Conservation (phyloP, 92 coral and sea anemone species). For the Zoanthus solanderi region DNA sequence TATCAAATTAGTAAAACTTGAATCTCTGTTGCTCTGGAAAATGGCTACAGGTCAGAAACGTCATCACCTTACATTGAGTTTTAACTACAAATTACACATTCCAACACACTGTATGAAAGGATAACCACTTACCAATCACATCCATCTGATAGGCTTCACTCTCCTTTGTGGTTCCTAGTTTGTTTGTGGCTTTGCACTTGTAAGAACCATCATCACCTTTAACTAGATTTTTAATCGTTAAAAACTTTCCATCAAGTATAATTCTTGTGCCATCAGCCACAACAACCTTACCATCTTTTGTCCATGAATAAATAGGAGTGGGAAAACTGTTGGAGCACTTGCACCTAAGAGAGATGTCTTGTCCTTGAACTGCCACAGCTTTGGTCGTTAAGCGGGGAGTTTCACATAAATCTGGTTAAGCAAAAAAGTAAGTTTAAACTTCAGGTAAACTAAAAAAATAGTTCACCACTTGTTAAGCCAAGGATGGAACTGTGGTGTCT, state of each 20-base stretch:
- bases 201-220: constrained; percentile 74
- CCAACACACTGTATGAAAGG: too few relatives aligned
- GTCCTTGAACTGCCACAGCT: neutral
- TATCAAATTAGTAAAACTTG: too few relatives aligned
- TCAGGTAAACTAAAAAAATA: too few relatives aligned
- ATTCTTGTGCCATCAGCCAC: constrained; percentile 28
- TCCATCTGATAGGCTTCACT: constrained; percentile 49
- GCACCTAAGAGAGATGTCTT: constrained; percentile 23
- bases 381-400: neutral
- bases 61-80: too few relatives aligned
- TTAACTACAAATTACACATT: too few relatives aligned
- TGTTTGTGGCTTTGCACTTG: constrained; percentile 68
- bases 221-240: constrained; percentile 56
- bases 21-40: too few relatives aligned
- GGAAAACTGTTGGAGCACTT: constrained; percentile 56
- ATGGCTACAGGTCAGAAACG: too few relatives aligned
- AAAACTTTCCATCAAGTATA: constrained; percentile 49
- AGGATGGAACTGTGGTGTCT: too few relatives aligned
- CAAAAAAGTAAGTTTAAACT: too few relatives aligned
- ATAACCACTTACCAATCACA: constrained; percentile 49
- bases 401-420: constrained; percentile 21
- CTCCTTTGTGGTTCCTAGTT: constrained; percentile 20
- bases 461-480: too few relatives aligned
- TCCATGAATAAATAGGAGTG: constrained; percentile 65
- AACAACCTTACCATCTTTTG: constrained; percentile 59